Evolutionary conservation across 2,888 invertebrate genomes (phyloP).

Genomic region (Phyllotreta cruciferae): DNA sequence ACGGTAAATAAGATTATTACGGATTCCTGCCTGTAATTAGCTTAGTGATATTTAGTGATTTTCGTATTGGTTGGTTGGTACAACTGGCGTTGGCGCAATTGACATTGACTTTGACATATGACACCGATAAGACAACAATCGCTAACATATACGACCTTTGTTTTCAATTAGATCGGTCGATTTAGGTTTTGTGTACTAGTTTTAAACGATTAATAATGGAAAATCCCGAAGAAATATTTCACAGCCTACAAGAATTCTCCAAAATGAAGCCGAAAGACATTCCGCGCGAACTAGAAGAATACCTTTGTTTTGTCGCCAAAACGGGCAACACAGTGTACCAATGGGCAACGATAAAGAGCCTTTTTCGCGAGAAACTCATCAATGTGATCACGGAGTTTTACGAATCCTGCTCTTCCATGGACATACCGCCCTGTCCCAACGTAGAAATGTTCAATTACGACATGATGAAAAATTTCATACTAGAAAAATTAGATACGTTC

Average conservation of each 20-base stretch:
- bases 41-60: conserved; percentile 1
- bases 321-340: conserved; percentile 94
- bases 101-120: conserved; percentile 14
- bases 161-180: conserved; percentile 28
- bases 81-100: background rate
- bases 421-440: conserved; percentile 87
- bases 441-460: conserved; percentile 91
- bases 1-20: background rate
- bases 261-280: conserved; percentile 80
- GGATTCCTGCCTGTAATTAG: background rate
- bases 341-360: conserved; percentile 86
- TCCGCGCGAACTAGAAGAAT: conserved; percentile 88
- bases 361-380: conserved; percentile 87
- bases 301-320: conserved; percentile 87
- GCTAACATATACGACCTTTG: conserved; percentile 33
- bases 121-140: conserved; percentile 1
- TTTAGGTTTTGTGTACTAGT: conserved; percentile 14
- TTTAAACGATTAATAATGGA: conserved; percentile 67
- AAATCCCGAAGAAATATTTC: conserved; percentile 84
- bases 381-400: conserved; percentile 88
- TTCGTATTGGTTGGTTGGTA: conserved; percentile 9
- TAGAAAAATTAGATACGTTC: conserved; percentile 84
- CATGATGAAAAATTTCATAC: conserved; percentile 81
- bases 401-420: conserved; percentile 76
- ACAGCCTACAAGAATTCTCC: conserved; percentile 83